Conservation (phyloP, 1,140 invertebrate species). For the Drosophila grimshawi region DNA sequence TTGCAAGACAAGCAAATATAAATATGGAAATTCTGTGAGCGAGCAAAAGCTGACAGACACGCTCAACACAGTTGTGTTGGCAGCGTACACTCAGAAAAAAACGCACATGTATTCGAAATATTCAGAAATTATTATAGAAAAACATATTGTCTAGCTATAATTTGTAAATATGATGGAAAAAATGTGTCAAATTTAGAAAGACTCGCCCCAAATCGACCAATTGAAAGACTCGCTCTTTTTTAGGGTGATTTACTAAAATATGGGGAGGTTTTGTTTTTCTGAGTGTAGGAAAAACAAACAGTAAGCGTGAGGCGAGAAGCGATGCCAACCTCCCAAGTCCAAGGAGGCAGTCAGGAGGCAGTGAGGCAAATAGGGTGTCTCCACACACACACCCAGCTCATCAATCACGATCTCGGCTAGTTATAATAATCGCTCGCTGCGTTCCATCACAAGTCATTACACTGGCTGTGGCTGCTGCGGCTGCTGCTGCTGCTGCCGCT, state of each 20-base stretch:
- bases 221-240: no score
- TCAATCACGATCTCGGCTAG: slow-evolving; percentile 43
- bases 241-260: no score
- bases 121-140: no score
- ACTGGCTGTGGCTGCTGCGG: slow-evolving; percentile 7
- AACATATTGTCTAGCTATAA: no score
- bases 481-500: not conserved
- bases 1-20: slow-evolving; percentile 22
- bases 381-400: slow-evolving; percentile 33
- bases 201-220: no score
- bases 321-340: not conserved
- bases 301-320: not conserved
- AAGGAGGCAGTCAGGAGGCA: not conserved
- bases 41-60: slow-evolving; percentile 9
- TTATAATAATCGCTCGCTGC: slow-evolving; percentile 28
- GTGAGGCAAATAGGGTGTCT: not conserved
- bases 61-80: slow-evolving; percentile 13
- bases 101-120: no score
- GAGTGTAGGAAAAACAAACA: slow-evolving; percentile 25
- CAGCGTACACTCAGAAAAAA: not conserved
- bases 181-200: no score
- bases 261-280: no score
- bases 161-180: no score
- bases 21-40: slow-evolving; percentile 38
- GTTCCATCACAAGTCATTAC: slow-evolving; percentile 30